Percentiles rank a stretch among this genome's conserved stretches.
phyloP scores from a whole-genome alignment of 2,113 vertebrate genomes.

The Climacteris rufus region DNA sequence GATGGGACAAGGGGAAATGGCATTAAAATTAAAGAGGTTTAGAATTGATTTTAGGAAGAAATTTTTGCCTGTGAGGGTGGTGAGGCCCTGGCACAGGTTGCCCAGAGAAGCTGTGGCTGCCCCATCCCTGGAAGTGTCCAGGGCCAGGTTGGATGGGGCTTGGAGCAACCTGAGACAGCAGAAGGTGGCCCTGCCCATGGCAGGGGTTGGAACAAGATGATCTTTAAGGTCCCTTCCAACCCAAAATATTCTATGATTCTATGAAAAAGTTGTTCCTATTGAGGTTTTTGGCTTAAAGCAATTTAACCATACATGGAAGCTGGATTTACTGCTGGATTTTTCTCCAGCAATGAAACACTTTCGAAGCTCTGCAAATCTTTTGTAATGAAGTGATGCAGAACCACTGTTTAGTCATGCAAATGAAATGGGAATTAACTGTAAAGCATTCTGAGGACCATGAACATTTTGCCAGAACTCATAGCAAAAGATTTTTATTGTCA shows the following conservation, averaged over 20 bases:
- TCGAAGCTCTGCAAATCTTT: background rate
- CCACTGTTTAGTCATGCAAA: slow-evolving; percentile 35
- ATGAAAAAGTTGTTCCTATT: background rate
- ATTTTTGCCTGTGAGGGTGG: background rate
- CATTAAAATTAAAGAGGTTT: background rate
- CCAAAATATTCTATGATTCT: background rate
- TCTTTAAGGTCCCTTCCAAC: background rate
- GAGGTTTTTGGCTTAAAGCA: background rate
- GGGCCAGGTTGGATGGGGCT: accelerated
- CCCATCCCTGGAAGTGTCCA: background rate
- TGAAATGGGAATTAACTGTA: slow-evolving; percentile 25
- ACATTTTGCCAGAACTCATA: slow-evolving; percentile 16
- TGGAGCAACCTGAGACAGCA: accelerated
- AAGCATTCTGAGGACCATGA: background rate
- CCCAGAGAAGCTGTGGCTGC: background rate
- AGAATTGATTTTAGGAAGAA: background rate
- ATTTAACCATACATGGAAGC: background rate
- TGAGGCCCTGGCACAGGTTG: background rate
- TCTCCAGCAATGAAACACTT: background rate
- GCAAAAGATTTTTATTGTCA: slow-evolving; percentile 5
- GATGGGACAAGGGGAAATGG: too few species aligned
- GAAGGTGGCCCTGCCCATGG: background rate
- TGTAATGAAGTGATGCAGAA: slow-evolving; percentile 15
- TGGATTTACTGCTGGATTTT: background rate
- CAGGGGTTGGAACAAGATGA: background rate